Percentiles rank a stretch among this genome's conserved stretches.
phyloP scores from a whole-genome alignment of 2,888 invertebrate species.

The Cotesia congregata region DNA sequence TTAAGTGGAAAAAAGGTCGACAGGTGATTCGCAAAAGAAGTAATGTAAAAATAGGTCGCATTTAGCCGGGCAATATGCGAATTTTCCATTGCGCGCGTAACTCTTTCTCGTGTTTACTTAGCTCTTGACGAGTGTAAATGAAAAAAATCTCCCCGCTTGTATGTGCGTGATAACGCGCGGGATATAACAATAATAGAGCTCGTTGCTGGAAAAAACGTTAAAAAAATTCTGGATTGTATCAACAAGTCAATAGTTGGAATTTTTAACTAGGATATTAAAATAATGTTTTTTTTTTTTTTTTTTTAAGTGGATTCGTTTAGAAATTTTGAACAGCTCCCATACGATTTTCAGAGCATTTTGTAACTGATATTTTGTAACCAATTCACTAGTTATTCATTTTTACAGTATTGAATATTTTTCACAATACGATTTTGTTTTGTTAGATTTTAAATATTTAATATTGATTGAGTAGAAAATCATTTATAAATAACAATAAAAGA shows the following conservation, averaged over 20 bases:
- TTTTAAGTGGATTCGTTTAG: no score
- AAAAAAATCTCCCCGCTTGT: slow-evolving; percentile 32
- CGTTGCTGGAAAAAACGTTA: neutral
- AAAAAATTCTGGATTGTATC: neutral
- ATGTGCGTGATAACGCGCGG: slow-evolving; percentile 15
- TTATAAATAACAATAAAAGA: no score
- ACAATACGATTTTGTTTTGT: no score
- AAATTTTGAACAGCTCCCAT: no score
- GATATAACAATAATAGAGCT: neutral
- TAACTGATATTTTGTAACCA: no score
- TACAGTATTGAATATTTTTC: no score
- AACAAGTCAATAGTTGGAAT: neutral
- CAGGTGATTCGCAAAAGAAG: slow-evolving; percentile 11
- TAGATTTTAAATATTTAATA: no score
- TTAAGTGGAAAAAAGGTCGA: neutral
- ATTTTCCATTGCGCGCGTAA: slow-evolving; percentile 31
- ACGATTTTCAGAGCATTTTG: no score
- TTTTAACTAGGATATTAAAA: neutral
- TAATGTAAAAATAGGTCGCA: slow-evolving; percentile 36
- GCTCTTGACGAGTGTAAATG: slow-evolving; percentile 51
- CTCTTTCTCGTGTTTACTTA: slow-evolving; percentile 42
- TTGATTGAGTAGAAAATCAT: no score
- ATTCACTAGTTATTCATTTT: no score
- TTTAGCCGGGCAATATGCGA: slow-evolving; percentile 36
- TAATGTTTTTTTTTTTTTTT: neutral